Base-by-base conservation (phyloP, 2,797 vertebrate genomes). In the Nannoperca australis region DNA sequence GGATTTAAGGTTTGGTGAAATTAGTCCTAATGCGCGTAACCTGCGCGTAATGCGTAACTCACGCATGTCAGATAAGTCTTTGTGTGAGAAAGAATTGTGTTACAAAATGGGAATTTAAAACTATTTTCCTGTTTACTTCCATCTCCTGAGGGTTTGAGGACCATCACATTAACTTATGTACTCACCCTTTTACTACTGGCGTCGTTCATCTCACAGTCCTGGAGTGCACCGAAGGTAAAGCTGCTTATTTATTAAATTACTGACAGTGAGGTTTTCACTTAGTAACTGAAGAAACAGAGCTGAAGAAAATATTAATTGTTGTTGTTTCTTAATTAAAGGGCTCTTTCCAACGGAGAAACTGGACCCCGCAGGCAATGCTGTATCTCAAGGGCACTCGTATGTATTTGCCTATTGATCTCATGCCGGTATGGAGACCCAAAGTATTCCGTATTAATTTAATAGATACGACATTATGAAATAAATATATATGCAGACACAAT, bases 321-420 rank as follows among this genome's bases (percentile, higher is more conserved):
- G 27, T 34, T 27, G 24, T 70, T 74, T 76, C 68, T 32, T 69
- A 4, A 77, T 73, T 68, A 32, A 72, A 99, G 97, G 86, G 79
- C 77, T 92, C 94, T 50, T 95, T 97, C 66, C 96, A 97, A 81
- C 95, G 96, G 70, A 96, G 97, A 76, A 99, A 99, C 86, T 99
- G 98, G 98, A 98, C 97, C 8, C 97, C 98, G 0, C 98, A 99
- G 88, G 97, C 98, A 0, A 99, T 99, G 97, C 92, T 99, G 54
- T 99, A 99, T 83, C 93, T 99, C 30, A 99, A 99, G 92, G 98
- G 97, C n/a, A 97, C 97, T 81, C 97, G 97, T 99, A 96, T 78
- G 98, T 97, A 81, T 70, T 56, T 18, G 18, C 20, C 13, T 34
- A 9, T 20, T 50, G 20, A 58, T 36, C 24, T 7, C 18, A 50